Conservation (phyloP, 1,140 invertebrate genomes). For the Proctacanthus coquilletti region DNA sequence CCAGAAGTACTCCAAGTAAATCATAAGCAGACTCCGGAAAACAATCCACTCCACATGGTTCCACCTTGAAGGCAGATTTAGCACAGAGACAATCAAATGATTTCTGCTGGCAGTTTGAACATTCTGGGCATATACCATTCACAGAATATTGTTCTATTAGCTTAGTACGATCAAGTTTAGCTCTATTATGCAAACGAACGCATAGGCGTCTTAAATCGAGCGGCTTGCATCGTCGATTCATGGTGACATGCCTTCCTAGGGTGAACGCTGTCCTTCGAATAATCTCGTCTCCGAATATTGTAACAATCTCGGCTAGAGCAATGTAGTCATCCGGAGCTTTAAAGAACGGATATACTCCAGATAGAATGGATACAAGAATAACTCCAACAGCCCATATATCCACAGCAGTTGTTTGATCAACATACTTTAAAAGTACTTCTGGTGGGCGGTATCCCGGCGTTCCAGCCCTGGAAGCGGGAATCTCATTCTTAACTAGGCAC, state of each 20-base stretch:
- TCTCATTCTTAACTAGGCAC: slow-evolving; percentile 40
- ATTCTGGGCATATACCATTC: slow-evolving; percentile 17
- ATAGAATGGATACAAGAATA: slow-evolving; percentile 65
- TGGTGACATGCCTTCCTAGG: slow-evolving; percentile 41
- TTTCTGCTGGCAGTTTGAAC: slow-evolving; percentile 28
- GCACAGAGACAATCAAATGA: slow-evolving; percentile 24
- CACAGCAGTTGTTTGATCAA: slow-evolving; percentile 60
- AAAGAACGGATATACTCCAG: slow-evolving; percentile 71
- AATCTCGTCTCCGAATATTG: slow-evolving; percentile 55
- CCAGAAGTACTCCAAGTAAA: slow-evolving; percentile 97
- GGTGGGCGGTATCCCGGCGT: slow-evolving; percentile 80
- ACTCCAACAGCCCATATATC: slow-evolving; percentile 84
- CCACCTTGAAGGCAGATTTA: slow-evolving; percentile 15
- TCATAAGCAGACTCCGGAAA: slow-evolving; percentile 64
- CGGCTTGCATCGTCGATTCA: slow-evolving; percentile 34
- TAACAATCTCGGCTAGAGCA: slow-evolving; percentile 68
- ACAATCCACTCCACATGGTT: slow-evolving; percentile 18
- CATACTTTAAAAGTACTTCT: slow-evolving; percentile 67
- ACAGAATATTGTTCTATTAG: slow-evolving; percentile 13
- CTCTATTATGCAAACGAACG: slow-evolving; percentile 28
- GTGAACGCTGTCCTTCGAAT: slow-evolving; percentile 50
- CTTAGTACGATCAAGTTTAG: slow-evolving; percentile 16
- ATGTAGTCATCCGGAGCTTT: slow-evolving; percentile 63
- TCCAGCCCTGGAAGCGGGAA: slow-evolving; percentile 63
- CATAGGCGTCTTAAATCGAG: slow-evolving; percentile 38